Base-by-base conservation (phyloP, 2,113 vertebrate genomes). In the Nesogale talazaci region DNA sequence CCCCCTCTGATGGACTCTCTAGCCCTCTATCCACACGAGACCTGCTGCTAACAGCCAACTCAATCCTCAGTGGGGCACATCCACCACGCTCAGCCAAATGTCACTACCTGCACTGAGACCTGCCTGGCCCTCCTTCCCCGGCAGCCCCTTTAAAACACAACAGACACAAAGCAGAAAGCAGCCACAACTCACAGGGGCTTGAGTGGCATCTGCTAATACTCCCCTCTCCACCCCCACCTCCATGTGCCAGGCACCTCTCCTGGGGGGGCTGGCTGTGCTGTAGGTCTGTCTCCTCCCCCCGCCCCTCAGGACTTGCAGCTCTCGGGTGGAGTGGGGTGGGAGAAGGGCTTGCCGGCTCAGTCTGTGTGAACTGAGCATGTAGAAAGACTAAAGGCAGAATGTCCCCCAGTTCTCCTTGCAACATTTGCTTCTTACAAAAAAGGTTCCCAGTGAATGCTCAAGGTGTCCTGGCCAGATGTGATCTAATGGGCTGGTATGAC, bases 241-340 rank as follows among this genome's bases (percentile, higher is more conserved):
- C 46, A 9, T 52, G 9, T 2, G 46, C 46, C 46, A 52, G 46
- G 46, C 10, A 52, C 46, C 10, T 52, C 46, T 52, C 46, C 10
- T 52, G 6, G 46, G 46, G 46, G 46, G 46, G 46, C 46, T 2
- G 10, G 46, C 46, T 52, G 46, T 46, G 42, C 5, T 52, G 46
- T 52, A 9, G 10, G 46, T 52, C 46, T 12, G 2, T 52, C 46
- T n/a, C n/a, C n/a, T n/a, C n/a, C n/a, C n/a, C 2, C 42, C 31
- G 70, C 74, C 67, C 40, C 17, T 2, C 1, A 14, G 4, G 0
- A 29, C 17, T 42, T 34, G 59, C 11, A 2, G 1, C n/a, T 56
- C 40, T 46, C 72, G 59, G 42, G 40, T 52, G 22, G 6, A 16
- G 65, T 40, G 52, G 76, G 0, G 0, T 22, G 2, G 0, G 9